Evolutionary conservation across 2,888 invertebrate species (phyloP), one percentile per base, ranked within the genome.

Genomic region (Cheilosia grossa): DNA sequence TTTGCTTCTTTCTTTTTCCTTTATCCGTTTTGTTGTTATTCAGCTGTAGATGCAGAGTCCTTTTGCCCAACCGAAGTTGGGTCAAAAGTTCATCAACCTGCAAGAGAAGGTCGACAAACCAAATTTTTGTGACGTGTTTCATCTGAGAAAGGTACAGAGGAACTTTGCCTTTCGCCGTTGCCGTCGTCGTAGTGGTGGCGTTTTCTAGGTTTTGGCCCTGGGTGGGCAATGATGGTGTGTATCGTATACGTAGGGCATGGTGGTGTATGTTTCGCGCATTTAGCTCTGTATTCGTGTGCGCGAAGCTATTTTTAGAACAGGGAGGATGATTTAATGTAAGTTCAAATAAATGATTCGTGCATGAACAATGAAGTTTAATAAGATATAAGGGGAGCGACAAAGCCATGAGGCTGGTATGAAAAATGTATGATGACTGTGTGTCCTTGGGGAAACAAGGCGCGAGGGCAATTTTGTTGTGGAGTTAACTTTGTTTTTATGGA

Each of bases 71-170:
- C 63, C 59, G 54, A 63, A 86, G 82, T 80, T 88, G 82, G 87
- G 87, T 88, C 87, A 88, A 82, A 87, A 87, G 88, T 87, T 88
- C 87, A 87, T 87, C 87, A 87, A 88, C 88, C 88, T 87, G 82
- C 44, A 40, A 78, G 66, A 53, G 75, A 82, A 87, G 88, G 88
- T 88, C 88, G 87, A 87, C 87, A 88, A 87, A 88, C 88, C 74
- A 87, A 74, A 74, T 51, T 64, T 64, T 64, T 56, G 54, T 86
- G 83, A 83, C 83, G 83, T 81, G 42, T 21, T 72, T 81, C 56
- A 49, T 24, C 30, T 21, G 44, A 63, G 61, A 72, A 67, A 70
- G 64, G 78, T 77, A 82, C 79, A 30, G 47, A 49, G 56, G 58
- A 54, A 42, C 17, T 54, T 44, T 9, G 51, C 13, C 9, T 15